Conservation (phyloP, 1,140 invertebrate species). For the Manduca sexta region DNA sequence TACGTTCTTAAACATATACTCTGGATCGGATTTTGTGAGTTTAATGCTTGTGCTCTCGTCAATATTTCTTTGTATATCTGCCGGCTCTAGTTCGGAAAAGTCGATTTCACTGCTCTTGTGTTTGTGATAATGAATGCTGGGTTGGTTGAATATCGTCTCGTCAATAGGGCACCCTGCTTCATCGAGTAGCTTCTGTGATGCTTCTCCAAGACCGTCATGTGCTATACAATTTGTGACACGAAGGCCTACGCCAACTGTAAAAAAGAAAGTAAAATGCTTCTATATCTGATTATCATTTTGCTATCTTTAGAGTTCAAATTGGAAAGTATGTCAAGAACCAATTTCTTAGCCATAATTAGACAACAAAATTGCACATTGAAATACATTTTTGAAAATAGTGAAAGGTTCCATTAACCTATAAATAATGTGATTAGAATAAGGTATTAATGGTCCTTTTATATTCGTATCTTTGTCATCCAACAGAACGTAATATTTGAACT, state of each 20-base stretch:
- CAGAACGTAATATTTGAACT: too few relatives aligned
- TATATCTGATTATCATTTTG: not conserved
- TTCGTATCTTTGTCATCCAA: too few relatives aligned
- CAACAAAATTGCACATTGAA: too few relatives aligned
- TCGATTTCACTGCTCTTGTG: conserved; percentile 51
- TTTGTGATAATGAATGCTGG: conserved; percentile 57
- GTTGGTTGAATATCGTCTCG: conserved; percentile 76
- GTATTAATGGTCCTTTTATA: too few relatives aligned
- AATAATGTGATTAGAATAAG: too few relatives aligned
- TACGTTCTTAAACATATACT: conserved; percentile 60
- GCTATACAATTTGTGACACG: conserved; percentile 82
- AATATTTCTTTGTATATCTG: conserved; percentile 33
- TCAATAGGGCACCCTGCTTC: conserved; percentile 82
- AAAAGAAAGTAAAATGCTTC: not conserved
- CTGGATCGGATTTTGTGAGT: conserved; percentile 40
- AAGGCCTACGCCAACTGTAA: conserved; percentile 79
- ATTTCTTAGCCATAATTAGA: too few relatives aligned
- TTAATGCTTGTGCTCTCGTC: conserved; percentile 38
- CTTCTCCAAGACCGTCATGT: conserved; percentile 81
- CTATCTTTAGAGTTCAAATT: not conserved
- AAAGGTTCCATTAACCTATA: too few relatives aligned
- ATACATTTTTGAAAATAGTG: too few relatives aligned
- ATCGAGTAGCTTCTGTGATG: conserved; percentile 80
- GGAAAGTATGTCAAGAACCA: too few relatives aligned
- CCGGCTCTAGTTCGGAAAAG: conserved; percentile 42